Base-by-base conservation (phyloP, 2,888 invertebrate genomes). In the Zygaena filipendulae region DNA sequence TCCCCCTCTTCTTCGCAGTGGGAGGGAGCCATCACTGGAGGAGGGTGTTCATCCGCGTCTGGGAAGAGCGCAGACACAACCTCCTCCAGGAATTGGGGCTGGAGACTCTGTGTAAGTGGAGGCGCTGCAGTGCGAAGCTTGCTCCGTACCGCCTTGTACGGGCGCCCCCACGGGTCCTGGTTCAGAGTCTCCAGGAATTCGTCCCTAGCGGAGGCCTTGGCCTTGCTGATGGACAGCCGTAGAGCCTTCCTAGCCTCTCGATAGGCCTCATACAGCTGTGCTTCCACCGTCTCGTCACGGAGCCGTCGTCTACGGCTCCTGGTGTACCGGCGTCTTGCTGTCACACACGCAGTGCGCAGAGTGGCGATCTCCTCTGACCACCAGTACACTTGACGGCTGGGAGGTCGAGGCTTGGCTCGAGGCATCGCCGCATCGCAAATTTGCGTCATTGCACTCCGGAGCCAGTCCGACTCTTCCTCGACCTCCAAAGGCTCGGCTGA, bases 311-410 rank as follows among this genome's bases (percentile, higher is more conserved):
- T n/a, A n/a, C n/a, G n/a, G n/a, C n/a, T n/a, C n/a, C n/a, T n/a
- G n/a, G n/a, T n/a, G 8, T 34, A 36, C 3, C 7, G 10, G 19
- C 32, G 26, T n/a, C 32, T 18, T 2, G 30, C 29, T 9, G 9
- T 11, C 4, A 18, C 13, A 21, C 32, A 27, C n/a, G 23, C 19
- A 3, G 10, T 14, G 4, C 37, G 31, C 5, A 35, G 26, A 29
- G 23, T 35, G 35, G 35, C 38, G 35, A 38, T 13, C 36, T 32
- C 11, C n/a, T n/a, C n/a, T n/a, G n/a, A n/a, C n/a, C n/a, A n/a
- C n/a, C n/a, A n/a, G n/a, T n/a, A n/a, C n/a, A 35, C 33, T 16
- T 16, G 23, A n/a, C 19, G 14, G n/a, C n/a, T 28, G 2, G 25
- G 12, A 8, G 11, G 25, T 3, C 5, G 16, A 2, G 12, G 13